These are phyloP conservation scores for Antechinus flavipes DNA, from an alignment of 2,113 vertebrate species.

Conservation along the genomic window DNA sequence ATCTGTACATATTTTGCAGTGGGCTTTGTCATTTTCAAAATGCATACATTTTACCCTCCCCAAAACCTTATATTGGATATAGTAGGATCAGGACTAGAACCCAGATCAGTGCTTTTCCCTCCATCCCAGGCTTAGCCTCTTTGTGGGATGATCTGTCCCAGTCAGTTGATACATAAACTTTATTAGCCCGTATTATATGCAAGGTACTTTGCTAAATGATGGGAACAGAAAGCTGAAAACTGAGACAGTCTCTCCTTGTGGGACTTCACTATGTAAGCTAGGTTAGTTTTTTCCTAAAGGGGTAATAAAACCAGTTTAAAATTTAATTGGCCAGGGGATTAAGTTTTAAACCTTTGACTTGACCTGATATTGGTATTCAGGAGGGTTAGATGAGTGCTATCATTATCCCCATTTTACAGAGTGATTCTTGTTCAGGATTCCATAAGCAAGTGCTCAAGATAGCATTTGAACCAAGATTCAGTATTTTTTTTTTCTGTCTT, in stretches of 20 bases:
- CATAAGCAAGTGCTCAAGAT: background rate
- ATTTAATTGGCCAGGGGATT: too few species aligned
- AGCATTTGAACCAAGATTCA: too few species aligned
- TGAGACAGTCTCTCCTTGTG: background rate
- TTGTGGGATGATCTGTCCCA: background rate
- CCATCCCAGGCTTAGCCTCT: background rate
- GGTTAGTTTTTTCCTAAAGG: too few species aligned
- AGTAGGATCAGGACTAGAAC: background rate
- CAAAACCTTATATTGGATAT: background rate
- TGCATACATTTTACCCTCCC: background rate
- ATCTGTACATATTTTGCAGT: background rate
- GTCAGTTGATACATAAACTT: background rate
- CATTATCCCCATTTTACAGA: too few species aligned
- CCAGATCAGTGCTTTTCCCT: background rate
- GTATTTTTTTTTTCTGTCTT: background rate
- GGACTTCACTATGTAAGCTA: too few species aligned
- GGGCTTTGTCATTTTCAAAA: background rate
- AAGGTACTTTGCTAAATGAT: background rate
- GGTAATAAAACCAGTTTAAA: too few species aligned
- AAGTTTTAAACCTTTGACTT: too few species aligned
- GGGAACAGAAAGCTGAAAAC: background rate
- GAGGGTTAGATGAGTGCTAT: too few species aligned
- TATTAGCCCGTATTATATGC: background rate
- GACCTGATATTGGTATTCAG: too few species aligned
- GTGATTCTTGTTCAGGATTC: too few species aligned